Conservation (phyloP, 2,797 vertebrate genomes). For the Pagetopsis macropterus region DNA sequence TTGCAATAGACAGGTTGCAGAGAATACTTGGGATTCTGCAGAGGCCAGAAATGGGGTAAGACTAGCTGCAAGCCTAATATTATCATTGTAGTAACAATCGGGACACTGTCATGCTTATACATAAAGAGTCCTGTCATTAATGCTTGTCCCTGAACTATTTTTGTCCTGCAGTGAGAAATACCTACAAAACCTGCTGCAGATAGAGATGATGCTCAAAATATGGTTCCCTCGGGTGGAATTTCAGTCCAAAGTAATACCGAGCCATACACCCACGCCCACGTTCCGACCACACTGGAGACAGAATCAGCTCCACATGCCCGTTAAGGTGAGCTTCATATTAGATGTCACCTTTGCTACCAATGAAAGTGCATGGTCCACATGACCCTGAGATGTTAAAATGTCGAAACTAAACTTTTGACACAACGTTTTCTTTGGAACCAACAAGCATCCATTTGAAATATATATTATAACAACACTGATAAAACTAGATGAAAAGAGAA, state of each 20-base stretch:
- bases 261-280: conserved; percentile 45
- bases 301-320: conserved; percentile 73
- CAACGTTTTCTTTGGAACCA: not conserved
- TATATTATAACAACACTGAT: not conserved
- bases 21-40: conserved; percentile 90
- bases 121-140: not conserved
- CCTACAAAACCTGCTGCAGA: conserved; percentile 88
- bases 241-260: conserved; percentile 12
- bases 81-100: conserved; percentile 2
- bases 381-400: not conserved
- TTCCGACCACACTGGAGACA: conserved; percentile 58
- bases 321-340: conserved; percentile 56
- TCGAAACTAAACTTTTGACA: not conserved
- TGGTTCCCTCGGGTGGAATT: conserved; percentile 88
- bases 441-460: not conserved
- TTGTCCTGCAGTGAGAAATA: conserved; percentile 85
- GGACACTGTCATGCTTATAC: not conserved
- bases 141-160: not conserved
- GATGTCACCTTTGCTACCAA: conserved; percentile 12
- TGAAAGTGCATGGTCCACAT: too few species aligned
- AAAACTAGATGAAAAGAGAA: not conserved
- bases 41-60: conserved; percentile 93
- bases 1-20: conserved; percentile 92
- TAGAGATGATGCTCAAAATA: conserved; percentile 90
- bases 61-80: not conserved